phyloP scores from a whole-genome alignment of 1,140 invertebrate genomes.

The Daktulosphaira vitifoliae region DNA sequence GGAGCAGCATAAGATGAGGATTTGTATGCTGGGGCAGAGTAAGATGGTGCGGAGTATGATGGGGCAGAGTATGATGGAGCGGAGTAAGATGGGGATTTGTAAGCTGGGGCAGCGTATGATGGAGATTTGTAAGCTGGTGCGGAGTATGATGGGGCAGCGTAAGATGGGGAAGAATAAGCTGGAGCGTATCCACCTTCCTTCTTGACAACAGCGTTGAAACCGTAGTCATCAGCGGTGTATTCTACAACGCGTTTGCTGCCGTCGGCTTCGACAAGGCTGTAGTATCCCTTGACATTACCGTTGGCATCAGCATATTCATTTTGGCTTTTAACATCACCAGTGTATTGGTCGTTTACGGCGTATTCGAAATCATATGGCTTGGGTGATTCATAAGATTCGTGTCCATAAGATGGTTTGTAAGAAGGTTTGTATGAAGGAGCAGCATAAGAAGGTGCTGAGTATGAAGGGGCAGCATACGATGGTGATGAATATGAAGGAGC shows the following conservation, averaged over 20 bases:
- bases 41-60: conserved; percentile 35
- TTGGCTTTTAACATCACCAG: conserved; percentile 48
- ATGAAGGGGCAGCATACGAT: conserved; percentile 30
- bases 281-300: conserved; percentile 46
- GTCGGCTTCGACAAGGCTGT: conserved; percentile 46
- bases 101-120: conserved; percentile 34
- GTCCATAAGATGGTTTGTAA: conserved; percentile 31
- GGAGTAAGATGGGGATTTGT: conserved; percentile 38
- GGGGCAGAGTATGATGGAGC: conserved; percentile 36
- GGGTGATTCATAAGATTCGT: conserved; percentile 27
- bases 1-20: conserved; percentile 30
- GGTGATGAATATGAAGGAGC: conserved; percentile 23
- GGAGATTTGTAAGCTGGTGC: conserved; percentile 34
- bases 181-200: conserved; percentile 34
- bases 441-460: conserved; percentile 34
- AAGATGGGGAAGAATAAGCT: conserved; percentile 34
- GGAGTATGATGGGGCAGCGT: conserved; percentile 37
- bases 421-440: conserved; percentile 34
- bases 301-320: conserved; percentile 46
- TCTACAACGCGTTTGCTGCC: conserved; percentile 45
- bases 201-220: conserved; percentile 45
- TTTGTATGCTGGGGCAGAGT: conserved; percentile 39
- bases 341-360: conserved; percentile 47
- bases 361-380: conserved; percentile 20
- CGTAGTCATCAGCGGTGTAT: conserved; percentile 45